phyloP scores from a whole-genome alignment of 2,888 invertebrate genomes.

The Parthenolecanium corni region DNA sequence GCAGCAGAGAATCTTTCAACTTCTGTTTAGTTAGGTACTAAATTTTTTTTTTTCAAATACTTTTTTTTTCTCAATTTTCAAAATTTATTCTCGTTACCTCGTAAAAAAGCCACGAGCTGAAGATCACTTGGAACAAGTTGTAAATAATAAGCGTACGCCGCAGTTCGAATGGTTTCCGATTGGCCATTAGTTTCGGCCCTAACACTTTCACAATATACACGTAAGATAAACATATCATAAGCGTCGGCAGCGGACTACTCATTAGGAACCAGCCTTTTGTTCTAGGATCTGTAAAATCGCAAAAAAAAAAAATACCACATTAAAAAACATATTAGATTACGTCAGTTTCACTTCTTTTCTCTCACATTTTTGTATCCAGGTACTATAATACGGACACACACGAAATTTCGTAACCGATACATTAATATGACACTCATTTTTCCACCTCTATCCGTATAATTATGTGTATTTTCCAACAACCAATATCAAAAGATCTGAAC shows the following conservation, averaged over 20 bases:
- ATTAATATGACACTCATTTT: too few relatives aligned
- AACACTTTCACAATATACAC: conserved; percentile 76
- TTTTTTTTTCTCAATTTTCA: too few relatives aligned
- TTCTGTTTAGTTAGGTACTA: too few relatives aligned
- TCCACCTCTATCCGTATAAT: too few relatives aligned
- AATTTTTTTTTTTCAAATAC: too few relatives aligned
- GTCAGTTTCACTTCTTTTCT: conserved; percentile 2
- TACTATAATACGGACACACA: neutral
- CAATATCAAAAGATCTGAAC: neutral
- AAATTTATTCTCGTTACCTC: conserved; percentile 57
- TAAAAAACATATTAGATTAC: neutral
- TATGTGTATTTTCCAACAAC: too few relatives aligned
- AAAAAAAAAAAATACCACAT: conserved; percentile 31
- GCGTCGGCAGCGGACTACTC: conserved; percentile 84
- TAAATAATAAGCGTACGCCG: conserved; percentile 64
- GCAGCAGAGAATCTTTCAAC: too few relatives aligned
- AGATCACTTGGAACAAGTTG: conserved; percentile 70
- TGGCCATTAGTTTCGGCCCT: conserved; percentile 74
- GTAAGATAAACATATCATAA: conserved; percentile 78
- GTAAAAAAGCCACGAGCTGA: conserved; percentile 60
- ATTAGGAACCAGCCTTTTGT: conserved; percentile 87
- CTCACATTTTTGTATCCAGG: neutral
- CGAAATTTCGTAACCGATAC: neutral
- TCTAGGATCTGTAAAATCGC: conserved; percentile 58
- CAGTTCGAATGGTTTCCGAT: conserved; percentile 69